Percentiles rank a stretch among this genome's conserved stretches.
Conservation (phyloP, 2,797 vertebrate species). For the Ficedula albicollis region DNA sequence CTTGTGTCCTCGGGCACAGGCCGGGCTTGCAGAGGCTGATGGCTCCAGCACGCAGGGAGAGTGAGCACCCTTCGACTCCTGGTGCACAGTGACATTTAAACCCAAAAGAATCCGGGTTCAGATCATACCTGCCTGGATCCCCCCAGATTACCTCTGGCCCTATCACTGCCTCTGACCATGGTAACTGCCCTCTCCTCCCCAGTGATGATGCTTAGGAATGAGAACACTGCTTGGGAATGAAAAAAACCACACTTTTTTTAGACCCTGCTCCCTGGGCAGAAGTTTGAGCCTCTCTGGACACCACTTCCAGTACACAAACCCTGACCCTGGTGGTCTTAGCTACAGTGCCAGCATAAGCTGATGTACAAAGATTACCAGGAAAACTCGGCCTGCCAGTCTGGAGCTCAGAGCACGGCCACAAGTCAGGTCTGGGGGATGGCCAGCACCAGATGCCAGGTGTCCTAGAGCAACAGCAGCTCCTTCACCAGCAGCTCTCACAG, state of each 20-base stretch:
- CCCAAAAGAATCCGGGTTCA: background rate
- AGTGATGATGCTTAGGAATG: background rate
- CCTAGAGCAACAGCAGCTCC: background rate
- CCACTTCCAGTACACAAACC: background rate
- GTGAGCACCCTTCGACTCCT: accelerated
- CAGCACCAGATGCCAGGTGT: background rate
- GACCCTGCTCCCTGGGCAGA: background rate
- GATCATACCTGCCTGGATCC: background rate
- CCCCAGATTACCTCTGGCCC: background rate
- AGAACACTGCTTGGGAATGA: background rate
- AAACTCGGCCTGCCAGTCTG: background rate
- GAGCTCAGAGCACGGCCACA: background rate
- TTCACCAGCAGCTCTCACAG: background rate
- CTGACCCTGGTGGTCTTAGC: background rate
- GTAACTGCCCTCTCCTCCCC: background rate
- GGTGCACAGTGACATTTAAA: background rate
- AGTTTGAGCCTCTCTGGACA: background rate
- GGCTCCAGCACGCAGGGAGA: background rate
- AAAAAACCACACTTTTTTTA: background rate
- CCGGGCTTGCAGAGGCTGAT: background rate
- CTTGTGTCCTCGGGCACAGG: background rate
- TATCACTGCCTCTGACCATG: background rate
- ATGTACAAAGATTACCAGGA: background rate
- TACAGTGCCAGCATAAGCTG: background rate
- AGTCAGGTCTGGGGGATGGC: background rate